phyloP scores from a whole-genome alignment of 2,113 vertebrate species.

The Isichthys henryi region DNA sequence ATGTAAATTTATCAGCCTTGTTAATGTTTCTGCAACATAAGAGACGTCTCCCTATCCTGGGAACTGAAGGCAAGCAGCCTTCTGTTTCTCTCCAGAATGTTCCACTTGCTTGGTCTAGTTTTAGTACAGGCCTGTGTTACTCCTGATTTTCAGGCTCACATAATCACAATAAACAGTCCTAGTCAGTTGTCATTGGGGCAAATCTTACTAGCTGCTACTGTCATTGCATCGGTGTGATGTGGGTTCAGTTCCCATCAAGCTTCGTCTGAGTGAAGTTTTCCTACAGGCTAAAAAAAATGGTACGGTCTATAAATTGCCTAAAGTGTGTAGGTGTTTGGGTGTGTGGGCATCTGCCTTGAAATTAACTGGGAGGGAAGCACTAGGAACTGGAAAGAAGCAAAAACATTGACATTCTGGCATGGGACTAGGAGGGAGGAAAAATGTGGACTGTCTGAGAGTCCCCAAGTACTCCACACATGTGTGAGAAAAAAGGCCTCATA shows the following conservation, averaged over 20 bases:
- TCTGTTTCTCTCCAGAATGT: background rate
- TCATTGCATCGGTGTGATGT: background rate
- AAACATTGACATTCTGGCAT: background rate
- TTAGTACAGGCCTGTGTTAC: background rate
- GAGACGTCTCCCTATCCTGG: background rate
- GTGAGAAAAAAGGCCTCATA: background rate
- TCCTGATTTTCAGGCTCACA: background rate
- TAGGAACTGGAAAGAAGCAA: background rate
- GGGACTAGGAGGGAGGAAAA: background rate
- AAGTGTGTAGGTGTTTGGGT: background rate
- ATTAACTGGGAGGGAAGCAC: background rate
- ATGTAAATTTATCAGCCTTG: background rate
- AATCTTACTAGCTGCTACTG: background rate
- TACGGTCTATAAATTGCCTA: background rate
- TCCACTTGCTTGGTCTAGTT: background rate
- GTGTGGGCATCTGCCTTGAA: background rate
- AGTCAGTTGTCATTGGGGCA: background rate
- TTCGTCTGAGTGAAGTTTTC: background rate
- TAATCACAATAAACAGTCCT: background rate
- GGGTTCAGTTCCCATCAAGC: background rate
- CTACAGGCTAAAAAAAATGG: background rate
- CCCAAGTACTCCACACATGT: background rate
- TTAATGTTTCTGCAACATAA: background rate
- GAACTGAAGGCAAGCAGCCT: background rate
- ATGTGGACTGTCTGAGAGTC: too few relatives aligned